phyloP scores from a whole-genome alignment of 2,888 invertebrate species.

The Tachina lurida region DNA sequence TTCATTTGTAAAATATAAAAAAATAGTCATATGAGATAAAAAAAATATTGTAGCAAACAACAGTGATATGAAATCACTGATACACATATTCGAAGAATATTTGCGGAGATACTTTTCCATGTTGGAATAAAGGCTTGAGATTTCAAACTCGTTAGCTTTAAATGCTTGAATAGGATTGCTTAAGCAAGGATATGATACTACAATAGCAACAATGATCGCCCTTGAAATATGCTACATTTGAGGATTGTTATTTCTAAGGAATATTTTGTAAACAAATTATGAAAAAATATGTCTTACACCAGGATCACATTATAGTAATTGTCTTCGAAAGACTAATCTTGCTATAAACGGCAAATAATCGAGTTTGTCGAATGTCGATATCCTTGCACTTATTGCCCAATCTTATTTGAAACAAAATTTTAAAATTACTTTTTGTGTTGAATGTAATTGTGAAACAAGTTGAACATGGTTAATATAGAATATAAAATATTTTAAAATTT shows the following conservation, averaged over 20 bases:
- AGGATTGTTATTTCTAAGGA: not conserved
- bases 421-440: too few relatives aligned
- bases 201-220: not conserved
- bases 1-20: conserved; percentile 60
- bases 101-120: conserved; percentile 29
- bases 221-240: not conserved
- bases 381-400: too few relatives aligned
- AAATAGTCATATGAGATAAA: not conserved
- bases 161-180: conserved; percentile 65
- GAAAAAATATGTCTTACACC: too few relatives aligned
- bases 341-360: too few relatives aligned
- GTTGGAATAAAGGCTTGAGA: conserved; percentile 52
- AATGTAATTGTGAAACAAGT: too few relatives aligned
- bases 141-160: conserved; percentile 65
- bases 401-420: too few relatives aligned
- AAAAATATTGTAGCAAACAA: conserved; percentile 32
- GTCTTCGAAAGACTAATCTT: too few relatives aligned
- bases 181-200: not conserved
- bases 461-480: too few relatives aligned
- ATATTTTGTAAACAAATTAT: too few relatives aligned
- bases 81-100: conserved; percentile 25
- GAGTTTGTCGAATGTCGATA: too few relatives aligned
- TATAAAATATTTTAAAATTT: too few relatives aligned
- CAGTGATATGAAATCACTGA: conserved; percentile 41
- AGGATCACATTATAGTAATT: too few relatives aligned